Base-by-base conservation (phyloP, 2,797 vertebrate species). In the Chrosomus eos region DNA sequence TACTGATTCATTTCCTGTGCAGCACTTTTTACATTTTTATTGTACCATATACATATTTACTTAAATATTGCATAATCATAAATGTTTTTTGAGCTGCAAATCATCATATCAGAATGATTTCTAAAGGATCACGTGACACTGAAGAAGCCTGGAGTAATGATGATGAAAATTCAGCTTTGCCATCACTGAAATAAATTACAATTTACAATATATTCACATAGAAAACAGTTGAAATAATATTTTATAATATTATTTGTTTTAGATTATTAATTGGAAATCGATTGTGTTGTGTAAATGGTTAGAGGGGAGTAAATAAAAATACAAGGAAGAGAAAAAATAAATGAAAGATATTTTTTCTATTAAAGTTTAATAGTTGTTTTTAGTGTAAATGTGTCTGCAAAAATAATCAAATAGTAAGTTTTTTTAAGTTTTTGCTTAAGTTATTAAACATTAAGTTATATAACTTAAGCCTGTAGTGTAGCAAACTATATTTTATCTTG, bases 191-290 rank as follows among this genome's bases (percentile, higher is more conserved):
- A 62, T 62, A 62, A 16, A 28, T 7, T 3, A 62, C 2, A 62
- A 0, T 16, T 62, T 28, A 62, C 0, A 0, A 14, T 28, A 28
- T 16, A 16, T 14, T 62, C 5, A 62, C 0, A 28, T 62, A 62
- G 11, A 16, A 1, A 62, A 16, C 58, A 28, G 11, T 3, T 11
- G 23, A 1, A n/a, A 28, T 14, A 62, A n/a, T 62, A 14, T 62
- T 62, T 62, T 11, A 28, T 1, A 62, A 26, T 62, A 5, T 14
- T 62, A 14, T n/a, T 28, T 5, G 6, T 62, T 28, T 62, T 28
- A 43, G 0, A 43, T 10, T 43, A 43, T 11, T 11, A 10, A 40
- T 9, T 40, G 38, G 38, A 40, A 40, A 40, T 40, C 8, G 2
- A 9, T 40, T 40, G 1, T 40, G 6, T 36, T 36, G 36, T 36